Percentiles rank a stretch among this genome's conserved stretches.
Evolutionary conservation across 2,797 vertebrate genomes (phyloP).

Genomic region (Halcyon smyrnensis): DNA sequence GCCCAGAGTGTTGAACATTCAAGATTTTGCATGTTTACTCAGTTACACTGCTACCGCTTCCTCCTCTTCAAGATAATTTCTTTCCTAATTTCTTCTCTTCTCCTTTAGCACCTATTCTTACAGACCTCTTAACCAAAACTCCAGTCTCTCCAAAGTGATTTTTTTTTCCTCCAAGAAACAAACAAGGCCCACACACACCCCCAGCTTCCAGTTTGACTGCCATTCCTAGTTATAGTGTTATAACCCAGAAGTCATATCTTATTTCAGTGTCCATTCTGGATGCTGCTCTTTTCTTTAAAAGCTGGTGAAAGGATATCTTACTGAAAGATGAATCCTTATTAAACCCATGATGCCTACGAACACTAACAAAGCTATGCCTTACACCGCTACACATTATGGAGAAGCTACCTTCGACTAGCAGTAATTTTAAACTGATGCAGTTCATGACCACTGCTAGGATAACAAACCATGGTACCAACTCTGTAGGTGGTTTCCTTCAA

Average conservation of each 20-base stretch:
- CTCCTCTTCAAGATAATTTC: background rate
- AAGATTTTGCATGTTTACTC: background rate
- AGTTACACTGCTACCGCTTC: background rate
- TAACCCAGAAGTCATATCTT: background rate
- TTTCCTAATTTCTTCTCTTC: background rate
- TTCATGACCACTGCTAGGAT: background rate
- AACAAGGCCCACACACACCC: rapidly evolving
- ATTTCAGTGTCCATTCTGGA: background rate
- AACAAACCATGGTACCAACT: background rate
- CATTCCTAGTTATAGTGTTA: background rate
- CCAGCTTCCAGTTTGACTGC: background rate
- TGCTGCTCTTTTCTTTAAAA: background rate
- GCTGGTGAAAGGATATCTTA: background rate
- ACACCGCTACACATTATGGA: background rate
- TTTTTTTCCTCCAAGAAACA: background rate
- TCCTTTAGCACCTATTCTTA: background rate
- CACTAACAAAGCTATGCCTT: background rate
- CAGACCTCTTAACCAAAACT: background rate
- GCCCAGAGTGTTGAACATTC: background rate
- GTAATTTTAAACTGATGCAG: background rate
- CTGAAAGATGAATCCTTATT: background rate
- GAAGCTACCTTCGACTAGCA: background rate
- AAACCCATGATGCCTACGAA: background rate
- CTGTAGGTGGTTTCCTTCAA: background rate
- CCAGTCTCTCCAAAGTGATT: background rate